Evolutionary conservation across 2,888 invertebrate species (phyloP).

Genomic region (Ormyrus nitidulus): DNA sequence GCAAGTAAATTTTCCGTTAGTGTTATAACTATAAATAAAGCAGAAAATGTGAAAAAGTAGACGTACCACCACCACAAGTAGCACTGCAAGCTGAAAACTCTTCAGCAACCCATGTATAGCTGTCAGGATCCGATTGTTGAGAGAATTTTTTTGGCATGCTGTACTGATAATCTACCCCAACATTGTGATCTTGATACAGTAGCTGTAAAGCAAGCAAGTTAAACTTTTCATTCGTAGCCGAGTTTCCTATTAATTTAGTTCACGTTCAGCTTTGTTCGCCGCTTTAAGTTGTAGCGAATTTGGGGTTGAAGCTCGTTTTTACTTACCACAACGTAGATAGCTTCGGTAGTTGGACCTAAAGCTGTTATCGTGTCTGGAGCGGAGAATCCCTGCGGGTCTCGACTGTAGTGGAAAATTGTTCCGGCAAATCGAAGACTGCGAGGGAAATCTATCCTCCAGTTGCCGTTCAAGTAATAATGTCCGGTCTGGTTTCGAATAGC

Average conservation of each 20-base stretch:
- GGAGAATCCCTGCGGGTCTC: conserved; percentile 87
- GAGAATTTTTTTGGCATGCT: conserved; percentile 87
- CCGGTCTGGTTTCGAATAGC: conserved; percentile 90
- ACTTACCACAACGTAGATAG: conserved; percentile 89
- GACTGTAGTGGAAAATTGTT: conserved; percentile 90
- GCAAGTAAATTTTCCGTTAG: not conserved
- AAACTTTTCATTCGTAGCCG: conserved; percentile 7
- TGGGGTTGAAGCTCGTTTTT: conserved; percentile 20
- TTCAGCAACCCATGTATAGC: conserved; percentile 89
- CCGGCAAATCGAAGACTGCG: conserved; percentile 88
- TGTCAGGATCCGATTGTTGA: conserved; percentile 81
- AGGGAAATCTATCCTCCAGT: conserved; percentile 95
- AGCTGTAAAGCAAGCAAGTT: conserved; percentile 77
- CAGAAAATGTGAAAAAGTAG: too few species aligned
- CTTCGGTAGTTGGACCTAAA: conserved; percentile 93
- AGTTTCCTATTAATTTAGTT: not conserved
- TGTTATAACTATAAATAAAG: not conserved
- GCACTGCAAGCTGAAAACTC: conserved; percentile 88
- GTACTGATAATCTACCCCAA: conserved; percentile 93
- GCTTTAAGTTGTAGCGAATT: not conserved
- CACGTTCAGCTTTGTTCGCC: not conserved
- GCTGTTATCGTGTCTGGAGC: conserved; percentile 91
- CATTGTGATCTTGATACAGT: conserved; percentile 88
- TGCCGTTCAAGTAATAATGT: conserved; percentile 94
- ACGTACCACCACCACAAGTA: conserved; percentile 92